Percentiles rank a stretch among this genome's conserved stretches.
phyloP scores from a whole-genome alignment of 2,113 vertebrate species.

The Arothron firmamentum region DNA sequence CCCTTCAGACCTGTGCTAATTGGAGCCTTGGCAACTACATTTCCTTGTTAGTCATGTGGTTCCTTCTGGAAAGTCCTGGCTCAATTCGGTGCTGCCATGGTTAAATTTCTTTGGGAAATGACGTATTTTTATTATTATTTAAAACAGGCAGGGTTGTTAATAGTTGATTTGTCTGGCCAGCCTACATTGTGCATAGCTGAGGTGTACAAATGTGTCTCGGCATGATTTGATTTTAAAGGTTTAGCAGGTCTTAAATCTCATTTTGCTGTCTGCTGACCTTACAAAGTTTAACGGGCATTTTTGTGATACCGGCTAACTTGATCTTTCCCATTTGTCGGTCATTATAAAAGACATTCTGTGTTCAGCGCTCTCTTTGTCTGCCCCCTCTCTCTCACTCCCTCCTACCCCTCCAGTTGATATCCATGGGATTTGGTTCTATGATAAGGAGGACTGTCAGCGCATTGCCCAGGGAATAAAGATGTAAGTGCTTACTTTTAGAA shows the following conservation, averaged over 20 bases:
- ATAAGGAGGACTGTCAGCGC: slow-evolving; percentile 93
- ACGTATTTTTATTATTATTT: slow-evolving; percentile 33
- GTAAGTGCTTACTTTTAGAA: slow-evolving; percentile 75
- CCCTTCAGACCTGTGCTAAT: slow-evolving; percentile 2
- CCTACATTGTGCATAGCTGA: slow-evolving; percentile 19
- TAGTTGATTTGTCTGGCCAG: slow-evolving; percentile 29
- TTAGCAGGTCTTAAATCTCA: slow-evolving; percentile 12
- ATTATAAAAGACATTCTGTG: neutral
- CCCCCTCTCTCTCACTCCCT: neutral
- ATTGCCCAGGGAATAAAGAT: slow-evolving; percentile 92
- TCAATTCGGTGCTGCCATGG: slow-evolving; percentile 27
- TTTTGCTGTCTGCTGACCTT: slow-evolving; percentile 46
- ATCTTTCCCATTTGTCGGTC: slow-evolving; percentile 7
- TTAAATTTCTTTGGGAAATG: slow-evolving; percentile 46
- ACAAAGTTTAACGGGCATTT: neutral
- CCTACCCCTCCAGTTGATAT: slow-evolving; percentile 83
- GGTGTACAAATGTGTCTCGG: slow-evolving; percentile 9
- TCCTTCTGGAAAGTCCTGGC: slow-evolving; percentile 30
- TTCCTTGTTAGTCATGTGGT: slow-evolving; percentile 4
- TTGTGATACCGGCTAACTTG: slow-evolving; percentile 9
- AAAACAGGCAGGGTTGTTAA: slow-evolving; percentile 34
- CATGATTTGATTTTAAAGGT: slow-evolving; percentile 29
- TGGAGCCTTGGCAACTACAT: slow-evolving; percentile 10
- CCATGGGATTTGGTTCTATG: slow-evolving; percentile 98
- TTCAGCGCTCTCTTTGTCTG: neutral